Evolutionary conservation across 2,113 vertebrate species (phyloP).

Genomic region (Ivindomyrus marchei): DNA sequence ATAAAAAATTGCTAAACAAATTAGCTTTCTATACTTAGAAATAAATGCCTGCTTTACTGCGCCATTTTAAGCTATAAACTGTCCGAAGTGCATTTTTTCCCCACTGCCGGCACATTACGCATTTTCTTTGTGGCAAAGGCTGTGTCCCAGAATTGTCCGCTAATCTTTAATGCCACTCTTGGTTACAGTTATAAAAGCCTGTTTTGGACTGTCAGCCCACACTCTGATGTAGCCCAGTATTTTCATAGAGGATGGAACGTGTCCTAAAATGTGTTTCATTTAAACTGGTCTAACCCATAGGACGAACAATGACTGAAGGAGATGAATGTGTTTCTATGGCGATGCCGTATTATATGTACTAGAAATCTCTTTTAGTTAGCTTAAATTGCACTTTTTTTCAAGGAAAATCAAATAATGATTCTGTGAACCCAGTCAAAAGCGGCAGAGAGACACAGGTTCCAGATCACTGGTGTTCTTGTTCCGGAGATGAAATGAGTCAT

Average conservation of each 20-base stretch:
- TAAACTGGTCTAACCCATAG: background rate
- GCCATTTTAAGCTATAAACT: background rate
- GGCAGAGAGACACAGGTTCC: background rate
- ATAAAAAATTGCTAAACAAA: background rate
- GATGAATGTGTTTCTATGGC: background rate
- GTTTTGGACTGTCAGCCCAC: background rate
- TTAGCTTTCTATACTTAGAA: background rate
- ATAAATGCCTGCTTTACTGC: background rate
- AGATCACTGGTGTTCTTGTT: background rate
- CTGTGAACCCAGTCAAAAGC: background rate
- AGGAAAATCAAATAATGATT: background rate
- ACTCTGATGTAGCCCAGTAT: background rate
- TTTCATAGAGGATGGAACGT: background rate
- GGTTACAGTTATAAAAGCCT: background rate
- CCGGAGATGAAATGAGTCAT: conserved; percentile 7
- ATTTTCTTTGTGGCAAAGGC: background rate
- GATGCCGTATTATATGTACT: background rate
- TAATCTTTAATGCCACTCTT: background rate
- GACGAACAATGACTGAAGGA: background rate
- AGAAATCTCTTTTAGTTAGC: background rate
- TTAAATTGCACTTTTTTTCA: background rate
- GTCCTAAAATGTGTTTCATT: background rate
- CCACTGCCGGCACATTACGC: background rate
- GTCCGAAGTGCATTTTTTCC: background rate
- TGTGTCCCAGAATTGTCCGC: background rate